Base-by-base conservation (phyloP, 2,797 vertebrate species). In the Geotrypetes seraphini region DNA sequence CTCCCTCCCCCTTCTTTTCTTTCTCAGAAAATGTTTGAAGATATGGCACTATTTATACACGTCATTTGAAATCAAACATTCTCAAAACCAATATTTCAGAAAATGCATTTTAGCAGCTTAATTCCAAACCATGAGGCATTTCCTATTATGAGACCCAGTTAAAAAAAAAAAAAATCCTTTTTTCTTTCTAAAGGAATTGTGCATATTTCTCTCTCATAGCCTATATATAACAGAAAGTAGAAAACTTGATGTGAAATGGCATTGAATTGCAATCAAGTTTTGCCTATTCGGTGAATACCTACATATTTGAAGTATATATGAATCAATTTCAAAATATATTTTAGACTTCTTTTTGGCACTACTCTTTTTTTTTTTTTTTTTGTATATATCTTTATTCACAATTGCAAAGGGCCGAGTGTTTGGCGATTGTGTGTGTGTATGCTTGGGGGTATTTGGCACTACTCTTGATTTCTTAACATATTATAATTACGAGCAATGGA, bases 101-200 rank as follows among this genome's bases (percentile, higher is more conserved):
- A 44, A 32, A 8, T 15, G 18, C 8, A n/a, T 31, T 16, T 19
- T 39, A n/a, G n/a, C n/a, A n/a, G n/a, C n/a, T n/a, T n/a, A n/a
- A n/a, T n/a, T n/a, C n/a, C n/a, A n/a, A n/a, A n/a, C n/a, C n/a
- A n/a, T n/a, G n/a, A n/a, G n/a, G n/a, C n/a, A n/a, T n/a, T n/a
- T n/a, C n/a, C n/a, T n/a, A n/a, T n/a, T n/a, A n/a, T n/a, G n/a
- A n/a, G n/a, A n/a, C n/a, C n/a, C n/a, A n/a, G n/a, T n/a, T n/a
- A n/a, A 5, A n/a, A 43, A 43, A 18, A 0, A 0, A 12, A 1
- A 18, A 0, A 0, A 12, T 1, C 2, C 5, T 20, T 6, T 41
- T 46, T 43, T 6, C 8, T 5, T 22, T 34, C 3, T 8, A 2
- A 10, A 3, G 2, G 33, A 27, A 29, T 38, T 5, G 30, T 17